Conservation (phyloP, 2,888 invertebrate genomes). For the Anoplius nigerrimus region DNA sequence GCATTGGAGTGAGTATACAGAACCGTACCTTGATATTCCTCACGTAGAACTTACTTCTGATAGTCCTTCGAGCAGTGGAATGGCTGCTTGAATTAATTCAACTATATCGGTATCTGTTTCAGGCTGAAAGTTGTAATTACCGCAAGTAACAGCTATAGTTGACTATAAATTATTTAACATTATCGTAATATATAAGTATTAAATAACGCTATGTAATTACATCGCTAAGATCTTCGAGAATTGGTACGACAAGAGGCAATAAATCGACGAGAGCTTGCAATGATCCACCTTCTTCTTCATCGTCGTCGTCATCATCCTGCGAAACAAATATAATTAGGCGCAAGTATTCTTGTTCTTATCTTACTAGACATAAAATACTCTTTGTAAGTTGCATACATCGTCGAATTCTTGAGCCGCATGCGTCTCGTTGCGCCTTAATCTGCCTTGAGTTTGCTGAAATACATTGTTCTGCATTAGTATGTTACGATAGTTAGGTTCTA, state of each 20-base stretch:
- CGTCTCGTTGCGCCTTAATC: constrained; percentile 50
- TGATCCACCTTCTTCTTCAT: constrained; percentile 61
- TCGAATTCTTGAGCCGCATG: constrained; percentile 38
- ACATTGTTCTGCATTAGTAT: constrained; percentile 23
- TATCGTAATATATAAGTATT: neutral
- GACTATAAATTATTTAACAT: too few relatives aligned
- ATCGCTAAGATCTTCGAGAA: constrained; percentile 71
- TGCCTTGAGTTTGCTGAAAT: constrained; percentile 36
- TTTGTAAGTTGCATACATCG: constrained; percentile 34
- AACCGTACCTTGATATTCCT: neutral
- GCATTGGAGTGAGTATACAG: neutral
- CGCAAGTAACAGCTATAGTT: neutral
- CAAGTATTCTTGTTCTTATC: neutral
- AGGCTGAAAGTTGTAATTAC: constrained; percentile 56
- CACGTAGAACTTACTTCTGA: constrained; percentile 60
- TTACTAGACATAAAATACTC: neutral
- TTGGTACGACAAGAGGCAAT: constrained; percentile 66
- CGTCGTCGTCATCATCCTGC: constrained; percentile 33
- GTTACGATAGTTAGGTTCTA: neutral
- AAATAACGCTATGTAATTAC: constrained; percentile 50
- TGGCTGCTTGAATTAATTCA: constrained; percentile 61
- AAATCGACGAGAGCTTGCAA: constrained; percentile 65
- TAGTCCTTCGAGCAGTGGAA: constrained; percentile 68
- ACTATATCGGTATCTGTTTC: constrained; percentile 65
- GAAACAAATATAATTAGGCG: neutral